A percentile compares a stretch with the other conserved stretches of the same genome.
Evolutionary conservation across 2,797 vertebrate genomes (phyloP).

Genomic region (Florisuga fusca): DNA sequence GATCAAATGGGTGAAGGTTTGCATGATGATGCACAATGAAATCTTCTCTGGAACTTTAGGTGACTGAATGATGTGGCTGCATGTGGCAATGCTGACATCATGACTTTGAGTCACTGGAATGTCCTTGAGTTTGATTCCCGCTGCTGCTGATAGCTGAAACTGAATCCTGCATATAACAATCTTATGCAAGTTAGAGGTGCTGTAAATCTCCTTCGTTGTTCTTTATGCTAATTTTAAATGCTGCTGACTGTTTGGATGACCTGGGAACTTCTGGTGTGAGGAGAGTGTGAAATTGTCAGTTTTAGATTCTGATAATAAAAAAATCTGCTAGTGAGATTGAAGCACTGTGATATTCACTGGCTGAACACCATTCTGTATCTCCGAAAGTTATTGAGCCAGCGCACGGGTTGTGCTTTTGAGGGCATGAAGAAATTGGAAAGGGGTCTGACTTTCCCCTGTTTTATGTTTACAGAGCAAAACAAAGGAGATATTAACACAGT

Average conservation of each 20-base stretch:
- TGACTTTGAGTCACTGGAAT: neutral
- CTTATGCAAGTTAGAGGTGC: neutral
- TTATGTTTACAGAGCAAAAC: neutral
- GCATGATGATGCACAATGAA: fast-evolving
- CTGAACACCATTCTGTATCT: neutral
- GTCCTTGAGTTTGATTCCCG: neutral
- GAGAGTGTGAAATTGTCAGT: neutral
- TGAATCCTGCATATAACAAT: neutral
- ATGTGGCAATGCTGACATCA: neutral
- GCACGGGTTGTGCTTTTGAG: neutral
- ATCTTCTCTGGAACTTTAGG: neutral
- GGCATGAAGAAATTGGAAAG: neutral
- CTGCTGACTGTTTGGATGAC: neutral
- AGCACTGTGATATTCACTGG: neutral
- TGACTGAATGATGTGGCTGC: neutral
- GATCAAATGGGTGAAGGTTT: neutral
- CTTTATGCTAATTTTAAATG: neutral
- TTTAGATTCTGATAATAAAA: neutral
- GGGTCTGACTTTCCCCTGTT: neutral
- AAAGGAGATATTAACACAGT: neutral
- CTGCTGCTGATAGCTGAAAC: neutral
- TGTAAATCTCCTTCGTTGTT: neutral
- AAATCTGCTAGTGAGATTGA: neutral
- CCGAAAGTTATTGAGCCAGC: neutral
- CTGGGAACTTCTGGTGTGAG: neutral